These are phyloP conservation scores for Clarias laeviceps DNA, from an alignment of 2,797 vertebrate species.

Conservation along the genomic window DNA sequence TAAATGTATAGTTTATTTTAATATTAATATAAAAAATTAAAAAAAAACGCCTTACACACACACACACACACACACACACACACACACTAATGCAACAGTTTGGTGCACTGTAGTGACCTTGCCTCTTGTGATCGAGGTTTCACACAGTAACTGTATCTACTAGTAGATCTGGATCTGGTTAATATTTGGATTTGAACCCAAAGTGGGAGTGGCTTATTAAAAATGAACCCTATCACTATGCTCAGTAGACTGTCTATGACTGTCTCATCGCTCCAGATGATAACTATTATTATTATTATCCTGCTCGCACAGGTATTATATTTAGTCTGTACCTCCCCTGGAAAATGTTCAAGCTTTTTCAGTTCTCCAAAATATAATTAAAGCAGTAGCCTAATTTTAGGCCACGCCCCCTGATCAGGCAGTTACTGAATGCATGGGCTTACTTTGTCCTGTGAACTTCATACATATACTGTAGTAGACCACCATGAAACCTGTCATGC, in stretches of 20 bases:
- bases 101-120: neutral
- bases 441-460: neutral
- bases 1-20: neutral
- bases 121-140: neutral
- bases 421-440: neutral
- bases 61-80: neutral
- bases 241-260: neutral
- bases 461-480: no score
- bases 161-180: neutral
- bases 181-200: neutral
- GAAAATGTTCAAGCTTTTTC: no score
- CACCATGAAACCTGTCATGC: neutral
- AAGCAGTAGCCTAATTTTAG: neutral
- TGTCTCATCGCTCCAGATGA: neutral
- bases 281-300: neutral
- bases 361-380: neutral
- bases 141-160: no score
- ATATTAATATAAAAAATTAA: no score
- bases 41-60: no score
- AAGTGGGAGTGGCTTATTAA: neutral
- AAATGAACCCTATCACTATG: neutral
- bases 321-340: neutral
- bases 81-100: neutral
- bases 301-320: neutral
- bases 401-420: neutral